Percentiles rank a stretch among this genome's conserved stretches.
Conservation (phyloP, 2,113 vertebrate genomes). For the Lepisosteus osseus region DNA sequence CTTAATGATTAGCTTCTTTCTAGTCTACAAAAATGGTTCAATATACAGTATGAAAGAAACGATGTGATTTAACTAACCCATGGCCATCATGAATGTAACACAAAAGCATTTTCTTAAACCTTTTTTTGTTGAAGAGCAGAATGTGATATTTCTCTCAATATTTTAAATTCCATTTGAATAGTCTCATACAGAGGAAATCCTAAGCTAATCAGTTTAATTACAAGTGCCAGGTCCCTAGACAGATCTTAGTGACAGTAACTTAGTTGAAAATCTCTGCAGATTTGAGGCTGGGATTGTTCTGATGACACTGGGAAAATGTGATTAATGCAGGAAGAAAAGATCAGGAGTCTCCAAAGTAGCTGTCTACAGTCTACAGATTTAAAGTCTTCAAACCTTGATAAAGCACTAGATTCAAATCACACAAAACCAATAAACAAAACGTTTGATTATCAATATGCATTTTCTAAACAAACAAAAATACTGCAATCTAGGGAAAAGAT, state of each 20-base stretch:
- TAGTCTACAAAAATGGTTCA: too few relatives aligned
- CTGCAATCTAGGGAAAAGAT: too few relatives aligned
- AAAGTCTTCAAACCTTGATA: background rate
- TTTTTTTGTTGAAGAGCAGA: too few relatives aligned
- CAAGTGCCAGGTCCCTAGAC: background rate
- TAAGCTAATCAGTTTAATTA: conserved; percentile 1
- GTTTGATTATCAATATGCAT: too few relatives aligned
- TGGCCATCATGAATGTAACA: too few relatives aligned
- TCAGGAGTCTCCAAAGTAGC: background rate
- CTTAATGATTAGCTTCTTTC: too few relatives aligned
- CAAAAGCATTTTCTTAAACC: too few relatives aligned
- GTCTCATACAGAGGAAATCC: background rate
- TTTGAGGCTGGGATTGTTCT: background rate
- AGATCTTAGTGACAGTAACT: background rate
- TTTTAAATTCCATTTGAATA: background rate
- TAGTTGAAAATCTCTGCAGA: background rate
- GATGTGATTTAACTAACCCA: too few relatives aligned
- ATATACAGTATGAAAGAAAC: too few relatives aligned
- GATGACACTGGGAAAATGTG: conserved; percentile 3
- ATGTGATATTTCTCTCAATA: background rate
- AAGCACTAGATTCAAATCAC: background rate
- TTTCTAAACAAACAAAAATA: too few relatives aligned
- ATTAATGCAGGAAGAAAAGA: background rate
- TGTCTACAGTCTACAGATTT: background rate
- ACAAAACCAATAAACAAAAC: too few relatives aligned